Percentiles rank a stretch among this genome's conserved stretches.
phyloP scores from a whole-genome alignment of 1,140 invertebrate species.

The Euwallacea similis region DNA sequence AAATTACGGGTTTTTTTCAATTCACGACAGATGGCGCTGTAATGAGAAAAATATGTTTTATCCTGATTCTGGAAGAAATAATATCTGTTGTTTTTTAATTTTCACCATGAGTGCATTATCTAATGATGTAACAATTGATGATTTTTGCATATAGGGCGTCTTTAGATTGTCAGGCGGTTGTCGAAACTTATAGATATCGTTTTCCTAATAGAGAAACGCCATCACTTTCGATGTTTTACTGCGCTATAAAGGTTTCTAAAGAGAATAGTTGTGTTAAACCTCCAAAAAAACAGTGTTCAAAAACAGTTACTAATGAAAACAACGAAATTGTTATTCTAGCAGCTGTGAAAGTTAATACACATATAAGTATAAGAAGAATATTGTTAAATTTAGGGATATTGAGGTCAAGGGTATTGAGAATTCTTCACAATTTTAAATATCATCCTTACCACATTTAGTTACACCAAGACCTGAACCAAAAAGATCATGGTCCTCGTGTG shows the following conservation, averaged over 20 bases:
- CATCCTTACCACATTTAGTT: conserved; percentile 1
- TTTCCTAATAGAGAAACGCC: conserved; percentile 2
- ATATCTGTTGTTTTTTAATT: no score
- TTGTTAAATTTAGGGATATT: not conserved
- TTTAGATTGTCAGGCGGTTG: not conserved
- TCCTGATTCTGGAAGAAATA: no score
- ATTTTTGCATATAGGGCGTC: no score
- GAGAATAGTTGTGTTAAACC: not conserved
- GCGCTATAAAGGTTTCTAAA: not conserved
- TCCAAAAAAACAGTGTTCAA: not conserved
- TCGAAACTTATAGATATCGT: not conserved
- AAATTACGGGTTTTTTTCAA: no score
- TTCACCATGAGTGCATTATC: not conserved
- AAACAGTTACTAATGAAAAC: not conserved
- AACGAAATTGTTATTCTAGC: not conserved
- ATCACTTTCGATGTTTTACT: not conserved
- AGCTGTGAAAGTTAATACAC: not conserved
- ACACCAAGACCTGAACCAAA: not conserved
- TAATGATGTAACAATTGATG: no score
- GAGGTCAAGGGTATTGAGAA: not conserved
- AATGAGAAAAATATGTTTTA: no score
- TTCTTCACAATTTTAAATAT: not conserved
- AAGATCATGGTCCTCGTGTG: not conserved
- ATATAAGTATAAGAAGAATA: not conserved
- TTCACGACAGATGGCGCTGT: no score